Base-by-base conservation (phyloP, 2,888 invertebrate species). In the Cynaeus angustus region DNA sequence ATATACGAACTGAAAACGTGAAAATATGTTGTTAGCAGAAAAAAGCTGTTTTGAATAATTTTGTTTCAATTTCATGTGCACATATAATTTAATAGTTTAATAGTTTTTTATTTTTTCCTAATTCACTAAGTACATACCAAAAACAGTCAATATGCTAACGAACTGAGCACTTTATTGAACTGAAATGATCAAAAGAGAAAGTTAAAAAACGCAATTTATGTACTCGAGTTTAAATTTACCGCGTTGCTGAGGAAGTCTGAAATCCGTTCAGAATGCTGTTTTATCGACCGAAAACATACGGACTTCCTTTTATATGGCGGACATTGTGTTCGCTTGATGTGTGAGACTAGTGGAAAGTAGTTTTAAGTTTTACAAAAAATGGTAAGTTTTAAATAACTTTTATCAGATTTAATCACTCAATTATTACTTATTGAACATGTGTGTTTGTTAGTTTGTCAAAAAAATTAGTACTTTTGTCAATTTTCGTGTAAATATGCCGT, bases 271-370 rank as follows among this genome's bases (percentile, higher is more conserved):
- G 2, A 12, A 1, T n/a, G 3, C 48, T 16, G 3, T 10, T 37
- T 61, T 61, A 61, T 26, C 61, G 61, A 61, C 61, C 21, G 37
- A 50, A 2, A 10, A 30, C 16, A 14, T 8, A 33, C 41, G 2
- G 28, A 68, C 79, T 82, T 84, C 82, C 83, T 83, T 83, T 84
- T 83, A 66, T 73, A 84, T 84, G 85, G 84, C 83, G 83, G 81
- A 84, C 83, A 73, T 78, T 69, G 75, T 70, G 81, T 81, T 82
- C 83, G 83, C 81, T 81, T 77, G 77, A 78, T 79, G 81, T 83
- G 78, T 79, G 76, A 68, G 74, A 68, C 70, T 71, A 74, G 70
- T 72, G 73, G 75, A 75, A 74, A 78, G 76, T 66, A 71, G 73
- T 77, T 72, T 73, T 76, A 72, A 61, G 66, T 68, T 72, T 73